Percentiles rank a stretch among this genome's conserved stretches.
Evolutionary conservation across 1,140 invertebrate species (phyloP).

Genomic region (Ooceraea biroi): DNA sequence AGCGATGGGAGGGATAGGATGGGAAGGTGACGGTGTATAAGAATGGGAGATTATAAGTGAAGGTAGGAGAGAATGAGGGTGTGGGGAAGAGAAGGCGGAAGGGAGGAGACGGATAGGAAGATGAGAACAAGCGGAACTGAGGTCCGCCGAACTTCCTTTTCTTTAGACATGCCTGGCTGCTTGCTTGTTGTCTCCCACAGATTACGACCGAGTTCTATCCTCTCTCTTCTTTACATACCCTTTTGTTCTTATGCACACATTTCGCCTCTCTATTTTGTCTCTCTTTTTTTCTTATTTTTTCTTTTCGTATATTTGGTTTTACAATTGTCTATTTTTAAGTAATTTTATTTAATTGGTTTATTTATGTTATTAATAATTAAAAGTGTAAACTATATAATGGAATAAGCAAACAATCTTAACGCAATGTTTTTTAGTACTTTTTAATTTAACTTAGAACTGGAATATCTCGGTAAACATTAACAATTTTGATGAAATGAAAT

Average conservation of each 20-base stretch:
- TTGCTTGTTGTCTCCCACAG: constrained; percentile 81
- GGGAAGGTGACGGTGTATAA: too few species aligned
- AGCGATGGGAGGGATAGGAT: too few species aligned
- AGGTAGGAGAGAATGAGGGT: background rate
- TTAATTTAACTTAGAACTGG: too few species aligned
- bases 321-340: background rate
- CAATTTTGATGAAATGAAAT: too few species aligned
- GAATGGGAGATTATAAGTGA: background rate
- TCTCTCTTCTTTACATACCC: background rate
- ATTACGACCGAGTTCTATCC: constrained; percentile 65
- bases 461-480: too few species aligned
- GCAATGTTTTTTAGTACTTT: too few species aligned
- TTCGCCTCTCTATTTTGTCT: constrained; percentile 33
- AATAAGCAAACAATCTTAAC: too few species aligned
- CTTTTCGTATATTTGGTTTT: background rate
- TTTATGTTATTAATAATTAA: background rate
- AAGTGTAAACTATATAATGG: too few species aligned
- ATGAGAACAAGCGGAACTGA: constrained; percentile 81
- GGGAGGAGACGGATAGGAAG: constrained; percentile 70
- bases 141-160: constrained; percentile 82
- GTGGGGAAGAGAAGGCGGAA: background rate
- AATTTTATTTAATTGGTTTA: background rate
- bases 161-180: constrained; percentile 81
- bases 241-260: background rate
- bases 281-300: constrained; percentile 37